These are phyloP conservation scores for Agrochola litura DNA, from an alignment of 2,888 invertebrate species.

Conservation along the genomic window DNA sequence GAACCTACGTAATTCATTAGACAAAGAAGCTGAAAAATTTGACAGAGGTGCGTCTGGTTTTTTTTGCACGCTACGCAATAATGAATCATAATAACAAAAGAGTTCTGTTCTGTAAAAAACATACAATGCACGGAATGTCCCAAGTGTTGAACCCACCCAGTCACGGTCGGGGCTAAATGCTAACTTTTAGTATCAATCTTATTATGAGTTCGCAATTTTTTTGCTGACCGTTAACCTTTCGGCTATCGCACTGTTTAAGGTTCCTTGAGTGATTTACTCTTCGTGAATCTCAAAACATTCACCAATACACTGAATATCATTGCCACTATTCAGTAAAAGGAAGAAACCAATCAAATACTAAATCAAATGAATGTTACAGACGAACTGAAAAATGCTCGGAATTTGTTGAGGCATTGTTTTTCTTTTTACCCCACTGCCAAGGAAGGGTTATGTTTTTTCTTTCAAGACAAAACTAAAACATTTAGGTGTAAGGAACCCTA, in stretches of 20 bases:
- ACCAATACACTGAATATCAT: neutral
- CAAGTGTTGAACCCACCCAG: neutral
- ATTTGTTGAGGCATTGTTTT: too few species aligned
- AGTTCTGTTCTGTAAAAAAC: slow-evolving; percentile 5
- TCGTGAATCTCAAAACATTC: neutral
- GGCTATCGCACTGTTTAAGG: slow-evolving; percentile 33
- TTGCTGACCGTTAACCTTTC: slow-evolving; percentile 35
- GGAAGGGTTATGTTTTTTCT: too few species aligned
- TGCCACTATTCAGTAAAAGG: neutral
- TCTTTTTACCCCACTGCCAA: neutral
- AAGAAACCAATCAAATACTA: neutral
- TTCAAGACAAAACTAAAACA: neutral
- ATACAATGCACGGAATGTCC: slow-evolving; percentile 1
- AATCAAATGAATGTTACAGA: neutral
- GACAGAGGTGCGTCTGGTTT: slow-evolving; percentile 2
- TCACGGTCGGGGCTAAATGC: slow-evolving; percentile 34
- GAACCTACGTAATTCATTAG: neutral
- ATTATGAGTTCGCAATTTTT: slow-evolving; percentile 21
- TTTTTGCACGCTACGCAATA: neutral
- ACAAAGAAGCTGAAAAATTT: slow-evolving; percentile 1
- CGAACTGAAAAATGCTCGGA: neutral
- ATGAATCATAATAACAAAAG: slow-evolving; percentile 17
- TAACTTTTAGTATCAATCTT: slow-evolving; percentile 6
- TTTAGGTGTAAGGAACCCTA: slow-evolving; percentile 2
- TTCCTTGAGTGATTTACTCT: neutral